Conservation (phyloP, 2,888 invertebrate genomes). For the Petrolisthes cinctipes region DNA sequence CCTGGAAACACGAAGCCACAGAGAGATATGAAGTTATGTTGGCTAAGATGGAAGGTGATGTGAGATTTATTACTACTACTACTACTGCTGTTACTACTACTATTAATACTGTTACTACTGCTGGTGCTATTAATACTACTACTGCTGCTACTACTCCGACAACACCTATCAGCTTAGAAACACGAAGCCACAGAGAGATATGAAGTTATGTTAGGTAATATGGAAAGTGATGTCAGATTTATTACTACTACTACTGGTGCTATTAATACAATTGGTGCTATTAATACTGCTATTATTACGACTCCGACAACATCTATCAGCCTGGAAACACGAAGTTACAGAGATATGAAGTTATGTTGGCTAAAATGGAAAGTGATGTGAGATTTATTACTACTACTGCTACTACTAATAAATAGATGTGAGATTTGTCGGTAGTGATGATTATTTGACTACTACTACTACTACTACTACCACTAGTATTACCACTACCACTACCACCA, state of each 20-base stretch:
- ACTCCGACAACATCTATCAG: conserved; percentile 46
- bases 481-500: background rate
- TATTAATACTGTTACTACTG: too few relatives aligned
- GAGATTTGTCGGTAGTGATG: conserved; percentile 49
- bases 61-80: background rate
- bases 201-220: background rate
- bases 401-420: conserved; percentile 45
- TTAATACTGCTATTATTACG: background rate
- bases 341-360: conserved; percentile 45
- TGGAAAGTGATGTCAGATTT: conserved; percentile 28
- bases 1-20: conserved; percentile 57
- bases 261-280: too few relatives aligned
- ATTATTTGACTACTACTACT: conserved; percentile 34
- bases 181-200: too few relatives aligned
- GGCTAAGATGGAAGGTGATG: conserved; percentile 34
- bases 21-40: conserved; percentile 51
- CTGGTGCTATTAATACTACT: too few relatives aligned
- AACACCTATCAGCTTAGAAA: too few relatives aligned
- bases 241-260: conserved; percentile 43
- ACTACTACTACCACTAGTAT: background rate
- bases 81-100: background rate
- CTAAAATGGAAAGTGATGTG: conserved; percentile 32
- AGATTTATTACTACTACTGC: conserved; percentile 34
- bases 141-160: too few relatives aligned
- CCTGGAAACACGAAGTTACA: conserved; percentile 56